These are phyloP conservation scores for Palythoa heliodiscus DNA, from an alignment of 92 coral and sea anemone genomes.

Conservation along the genomic window DNA sequence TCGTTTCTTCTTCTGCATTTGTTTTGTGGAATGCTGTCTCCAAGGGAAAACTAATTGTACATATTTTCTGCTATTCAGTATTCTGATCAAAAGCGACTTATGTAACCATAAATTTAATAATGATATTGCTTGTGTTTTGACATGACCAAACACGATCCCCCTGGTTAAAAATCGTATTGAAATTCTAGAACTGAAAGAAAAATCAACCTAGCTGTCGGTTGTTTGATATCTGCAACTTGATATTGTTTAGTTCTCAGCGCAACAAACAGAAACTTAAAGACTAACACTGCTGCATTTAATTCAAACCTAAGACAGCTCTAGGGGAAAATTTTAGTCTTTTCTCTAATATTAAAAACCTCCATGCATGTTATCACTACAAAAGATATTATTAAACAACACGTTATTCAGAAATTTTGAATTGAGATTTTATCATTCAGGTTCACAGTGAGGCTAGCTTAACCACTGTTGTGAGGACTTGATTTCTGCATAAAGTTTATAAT, in stretches of 20 bases:
- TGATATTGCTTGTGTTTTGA: background rate
- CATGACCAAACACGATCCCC: background rate
- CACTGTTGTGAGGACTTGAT: too few relatives aligned
- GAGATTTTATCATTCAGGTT: too few relatives aligned
- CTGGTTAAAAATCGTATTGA: background rate
- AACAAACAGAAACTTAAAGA: background rate
- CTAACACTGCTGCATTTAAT: background rate
- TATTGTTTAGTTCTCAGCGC: constrained; percentile 16
- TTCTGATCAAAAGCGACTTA: background rate
- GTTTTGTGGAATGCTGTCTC: constrained; percentile 39
- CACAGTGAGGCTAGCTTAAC: too few relatives aligned
- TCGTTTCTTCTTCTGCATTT: constrained; percentile 31
- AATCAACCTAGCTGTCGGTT: background rate
- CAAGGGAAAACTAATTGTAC: background rate
- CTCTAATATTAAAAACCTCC: background rate
- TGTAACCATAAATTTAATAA: background rate
- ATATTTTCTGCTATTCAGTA: background rate
- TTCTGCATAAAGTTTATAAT: too few relatives aligned
- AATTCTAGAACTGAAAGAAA: constrained; percentile 27
- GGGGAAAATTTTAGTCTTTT: background rate
- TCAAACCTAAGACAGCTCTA: background rate
- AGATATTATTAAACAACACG: too few relatives aligned
- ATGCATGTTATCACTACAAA: too few relatives aligned
- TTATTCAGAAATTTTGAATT: too few relatives aligned
- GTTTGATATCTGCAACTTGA: background rate